Conservation (phyloP, 2,888 invertebrate species). For the Scaptomyza tumidula region DNA sequence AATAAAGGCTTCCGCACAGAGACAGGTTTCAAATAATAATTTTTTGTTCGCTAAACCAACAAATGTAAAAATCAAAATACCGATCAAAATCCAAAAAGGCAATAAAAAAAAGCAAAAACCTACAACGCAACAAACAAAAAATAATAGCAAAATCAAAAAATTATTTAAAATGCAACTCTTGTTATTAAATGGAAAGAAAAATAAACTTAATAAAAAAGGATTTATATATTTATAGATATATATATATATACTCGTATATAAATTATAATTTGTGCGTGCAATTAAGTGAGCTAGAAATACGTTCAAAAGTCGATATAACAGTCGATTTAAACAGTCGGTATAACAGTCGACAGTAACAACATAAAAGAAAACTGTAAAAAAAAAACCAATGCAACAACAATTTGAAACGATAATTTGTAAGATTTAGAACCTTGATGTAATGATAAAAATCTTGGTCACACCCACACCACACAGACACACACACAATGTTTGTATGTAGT, state of each 20-base stretch:
- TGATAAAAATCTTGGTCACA: constrained; percentile 29
- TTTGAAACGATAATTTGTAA: constrained; percentile 8
- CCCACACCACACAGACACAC: neutral
- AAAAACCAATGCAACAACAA: constrained; percentile 28
- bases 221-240: constrained; percentile 2
- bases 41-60: constrained; percentile 34
- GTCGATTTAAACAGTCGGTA: constrained; percentile 1
- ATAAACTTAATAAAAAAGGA: constrained; percentile 40
- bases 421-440: constrained; percentile 21
- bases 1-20: constrained; percentile 34
- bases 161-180: constrained; percentile 16
- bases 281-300: constrained; percentile 58
- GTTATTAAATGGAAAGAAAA: constrained; percentile 18
- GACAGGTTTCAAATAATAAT: constrained; percentile 71
- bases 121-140: constrained; percentile 20
- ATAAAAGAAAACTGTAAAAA: constrained; percentile 4
- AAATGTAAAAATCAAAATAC: constrained; percentile 36
- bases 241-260: constrained; percentile 19
- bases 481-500: constrained; percentile 54
- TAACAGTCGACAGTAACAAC: neutral
- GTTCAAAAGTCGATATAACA: constrained; percentile 17
- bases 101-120: constrained; percentile 35
- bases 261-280: constrained; percentile 57
- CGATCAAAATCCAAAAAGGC: constrained; percentile 31
- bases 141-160: constrained; percentile 1